Conservation (phyloP, 2,113 vertebrate species). For the Anas platyrhynchos region DNA sequence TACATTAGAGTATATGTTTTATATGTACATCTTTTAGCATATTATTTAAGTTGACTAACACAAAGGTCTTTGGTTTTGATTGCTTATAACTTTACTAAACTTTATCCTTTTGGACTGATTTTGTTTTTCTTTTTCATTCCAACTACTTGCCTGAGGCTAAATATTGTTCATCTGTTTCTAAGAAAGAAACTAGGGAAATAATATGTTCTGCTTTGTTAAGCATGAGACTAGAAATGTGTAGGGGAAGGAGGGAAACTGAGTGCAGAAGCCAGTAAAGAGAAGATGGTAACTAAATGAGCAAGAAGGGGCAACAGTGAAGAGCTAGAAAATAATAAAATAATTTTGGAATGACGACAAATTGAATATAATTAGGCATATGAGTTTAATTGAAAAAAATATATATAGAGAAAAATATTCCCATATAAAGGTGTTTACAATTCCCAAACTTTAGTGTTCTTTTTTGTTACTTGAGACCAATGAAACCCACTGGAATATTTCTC, state of each 20-base stretch:
- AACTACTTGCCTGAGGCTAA: background rate
- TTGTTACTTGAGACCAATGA: background rate
- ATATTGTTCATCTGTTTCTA: background rate
- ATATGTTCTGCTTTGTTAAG: slow-evolving; percentile 20
- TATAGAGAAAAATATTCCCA: background rate
- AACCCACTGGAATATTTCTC: background rate
- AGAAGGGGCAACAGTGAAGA: background rate
- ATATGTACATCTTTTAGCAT: background rate
- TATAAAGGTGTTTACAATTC: background rate
- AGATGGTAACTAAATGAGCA: background rate
- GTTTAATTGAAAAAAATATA: background rate
- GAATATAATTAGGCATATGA: background rate
- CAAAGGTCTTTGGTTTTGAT: background rate
- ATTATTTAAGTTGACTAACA: background rate
- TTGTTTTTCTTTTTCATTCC: slow-evolving; percentile 17
- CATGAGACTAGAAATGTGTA: background rate
- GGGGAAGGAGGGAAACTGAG: background rate
- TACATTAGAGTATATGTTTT: background rate
- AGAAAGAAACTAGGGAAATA: slow-evolving; percentile 3
- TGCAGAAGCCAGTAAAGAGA: background rate
- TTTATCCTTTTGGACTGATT: background rate
- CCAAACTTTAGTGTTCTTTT: background rate
- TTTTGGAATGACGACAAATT: background rate
- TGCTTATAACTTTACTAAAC: background rate
- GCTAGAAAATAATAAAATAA: background rate